Evolutionary conservation across 2,797 vertebrate species (phyloP).

Genomic region (Dromococcyx pavoninus): DNA sequence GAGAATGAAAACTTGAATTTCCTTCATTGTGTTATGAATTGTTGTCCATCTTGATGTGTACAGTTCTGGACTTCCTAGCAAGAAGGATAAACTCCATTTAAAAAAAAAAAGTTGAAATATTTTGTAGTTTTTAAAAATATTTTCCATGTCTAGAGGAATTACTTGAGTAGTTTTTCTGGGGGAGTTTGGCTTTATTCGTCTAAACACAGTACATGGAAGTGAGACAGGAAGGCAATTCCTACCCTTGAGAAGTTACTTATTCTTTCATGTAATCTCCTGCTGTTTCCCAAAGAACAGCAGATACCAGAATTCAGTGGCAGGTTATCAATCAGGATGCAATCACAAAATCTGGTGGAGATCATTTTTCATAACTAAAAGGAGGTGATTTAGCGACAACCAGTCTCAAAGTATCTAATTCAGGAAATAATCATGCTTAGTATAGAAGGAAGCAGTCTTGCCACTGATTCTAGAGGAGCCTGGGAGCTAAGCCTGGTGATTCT

Average conservation of each 20-base stretch:
- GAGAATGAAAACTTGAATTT: neutral
- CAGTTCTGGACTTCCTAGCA: neutral
- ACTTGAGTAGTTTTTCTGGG: neutral
- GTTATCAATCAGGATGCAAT: neutral
- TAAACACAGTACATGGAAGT: neutral
- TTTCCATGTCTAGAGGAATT: neutral
- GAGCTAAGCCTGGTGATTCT: neutral
- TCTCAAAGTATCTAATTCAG: neutral
- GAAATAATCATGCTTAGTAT: neutral
- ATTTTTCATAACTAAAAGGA: neutral
- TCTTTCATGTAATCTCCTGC: neutral
- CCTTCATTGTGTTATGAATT: neutral
- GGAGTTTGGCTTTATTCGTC: neutral
- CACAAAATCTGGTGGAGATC: neutral
- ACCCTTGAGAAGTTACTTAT: neutral
- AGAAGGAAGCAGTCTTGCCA: neutral
- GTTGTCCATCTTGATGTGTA: neutral
- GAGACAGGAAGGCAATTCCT: neutral
- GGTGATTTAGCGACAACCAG: neutral
- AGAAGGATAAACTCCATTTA: neutral
- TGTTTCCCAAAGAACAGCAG: neutral
- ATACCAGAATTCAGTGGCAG: neutral
- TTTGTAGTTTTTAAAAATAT: neutral
- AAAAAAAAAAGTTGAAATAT: neutral
- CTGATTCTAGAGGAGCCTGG: neutral